A percentile compares a stretch with the other conserved stretches of the same genome.
Conservation (phyloP, 1,140 invertebrate species). For the Drosophila leontia region DNA sequence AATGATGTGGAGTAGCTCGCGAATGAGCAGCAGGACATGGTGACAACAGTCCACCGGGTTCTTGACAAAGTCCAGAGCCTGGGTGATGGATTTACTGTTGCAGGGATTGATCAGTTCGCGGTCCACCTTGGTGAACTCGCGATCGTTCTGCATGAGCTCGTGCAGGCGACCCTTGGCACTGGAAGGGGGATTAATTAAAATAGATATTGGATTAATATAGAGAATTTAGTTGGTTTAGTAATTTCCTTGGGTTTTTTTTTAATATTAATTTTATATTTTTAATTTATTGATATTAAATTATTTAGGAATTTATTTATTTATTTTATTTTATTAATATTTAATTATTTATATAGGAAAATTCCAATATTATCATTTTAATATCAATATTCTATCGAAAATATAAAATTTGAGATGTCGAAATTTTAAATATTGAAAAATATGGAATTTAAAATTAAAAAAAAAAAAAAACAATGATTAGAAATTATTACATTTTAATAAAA, state of each 20-base stretch:
- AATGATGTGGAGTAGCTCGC: slow-evolving; percentile 94
- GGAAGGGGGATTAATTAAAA: slow-evolving; percentile 28
- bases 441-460: too few species aligned
- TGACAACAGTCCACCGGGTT: slow-evolving; percentile 98
- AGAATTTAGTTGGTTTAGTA: too few species aligned
- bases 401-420: too few species aligned
- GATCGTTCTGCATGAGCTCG: slow-evolving; percentile 95
- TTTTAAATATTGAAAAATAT: too few species aligned
- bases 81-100: slow-evolving; percentile 93
- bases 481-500: too few species aligned
- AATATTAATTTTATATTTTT: neutral
- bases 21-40: slow-evolving; percentile 94
- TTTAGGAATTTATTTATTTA: neutral
- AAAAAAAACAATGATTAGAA: too few species aligned
- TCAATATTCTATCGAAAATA: too few species aligned
- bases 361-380: too few species aligned
- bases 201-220: neutral
- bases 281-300: neutral
- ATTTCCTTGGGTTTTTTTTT: too few species aligned
- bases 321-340: too few species aligned
- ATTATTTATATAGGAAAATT: too few species aligned
- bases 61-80: slow-evolving; percentile 97
- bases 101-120: slow-evolving; percentile 92
- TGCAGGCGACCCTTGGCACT: slow-evolving; percentile 98
- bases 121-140: slow-evolving; percentile 95